Evolutionary conservation across 2,797 vertebrate genomes (phyloP).

Genomic region (Gallinago nigripennis): DNA sequence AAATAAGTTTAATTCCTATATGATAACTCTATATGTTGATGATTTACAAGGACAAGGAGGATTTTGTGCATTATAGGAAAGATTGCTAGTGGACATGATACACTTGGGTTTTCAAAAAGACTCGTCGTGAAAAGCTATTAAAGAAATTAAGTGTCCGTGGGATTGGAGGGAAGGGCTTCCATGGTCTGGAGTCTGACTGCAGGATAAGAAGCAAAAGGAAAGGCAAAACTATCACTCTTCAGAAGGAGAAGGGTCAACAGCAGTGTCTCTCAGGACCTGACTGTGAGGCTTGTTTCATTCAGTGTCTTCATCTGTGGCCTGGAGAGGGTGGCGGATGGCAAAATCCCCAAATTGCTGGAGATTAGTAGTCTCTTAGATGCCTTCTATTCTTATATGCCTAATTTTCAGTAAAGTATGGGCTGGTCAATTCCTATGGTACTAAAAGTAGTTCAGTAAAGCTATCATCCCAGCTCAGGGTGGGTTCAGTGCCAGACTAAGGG

Average conservation of each 20-base stretch:
- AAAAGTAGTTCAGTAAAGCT: background rate
- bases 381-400: background rate
- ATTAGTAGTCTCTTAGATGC: background rate
- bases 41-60: background rate
- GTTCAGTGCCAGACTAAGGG: background rate
- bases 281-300: background rate
- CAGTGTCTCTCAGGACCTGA: background rate
- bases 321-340: background rate
- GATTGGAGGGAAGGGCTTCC: background rate
- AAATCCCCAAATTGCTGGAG: background rate
- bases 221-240: background rate
- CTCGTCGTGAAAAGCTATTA: background rate
- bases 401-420: background rate
- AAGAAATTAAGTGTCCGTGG: background rate
- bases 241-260: background rate
- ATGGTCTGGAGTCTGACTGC: background rate
- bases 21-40: background rate
- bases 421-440: background rate
- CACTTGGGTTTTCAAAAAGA: background rate
- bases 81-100: background rate
- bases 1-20: background rate
- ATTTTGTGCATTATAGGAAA: background rate
- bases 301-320: background rate
- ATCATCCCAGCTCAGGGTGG: accelerated
- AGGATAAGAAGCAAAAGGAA: background rate